Base-by-base conservation (phyloP, 1,140 invertebrate species). In the Araneus ventricosus region DNA sequence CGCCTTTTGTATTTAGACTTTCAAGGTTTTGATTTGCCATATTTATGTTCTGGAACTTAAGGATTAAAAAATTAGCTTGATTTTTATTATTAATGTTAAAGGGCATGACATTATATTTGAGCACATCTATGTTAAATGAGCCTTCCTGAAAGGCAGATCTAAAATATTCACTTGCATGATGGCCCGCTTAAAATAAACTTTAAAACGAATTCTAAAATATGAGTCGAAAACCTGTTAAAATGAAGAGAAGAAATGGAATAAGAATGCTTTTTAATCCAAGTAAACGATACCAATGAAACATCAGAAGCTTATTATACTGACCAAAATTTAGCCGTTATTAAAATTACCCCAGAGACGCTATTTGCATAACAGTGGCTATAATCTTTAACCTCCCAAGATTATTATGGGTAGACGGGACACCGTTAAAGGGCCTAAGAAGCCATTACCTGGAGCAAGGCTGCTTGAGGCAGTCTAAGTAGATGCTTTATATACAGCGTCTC, bases 401-500 rank as follows among this genome's bases (percentile, higher is more conserved):
- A 93, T 93, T 85, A 91, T 57, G 80, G 80, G 67, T 14, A 67
- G 52, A 67, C 52, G 63, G 57, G n/a, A 79, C 91, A 88, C 85
- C 63, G 45, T 93, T 88, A 93, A 92, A n/a, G 80, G 82, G 20
- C 45, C 90, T 70, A 82, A 87, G 57, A 39, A 79, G 84, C 91
- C 41, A 87, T 93, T 93, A 93, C 84, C 67, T 79, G 45, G 30
- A 93, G 67, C 59, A 75, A 70, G 89, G 75, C 67, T 37, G 24
- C 90, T 67, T 34, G 22, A 61, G 61, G 39, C 61, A 45, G 67
- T 39, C 84, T 93, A 93, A 93, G 85, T 79, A 88, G 91, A 67
- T 52, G 82, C 91, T 93, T 93, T 93, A 88, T 93, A 93, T 88
- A 93, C 91, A 87, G 82, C 39, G 30, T 17, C 63, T 87, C 41